phyloP scores from a whole-genome alignment of 2,113 vertebrate genomes.

The Dendropsophus ebraccatus region DNA sequence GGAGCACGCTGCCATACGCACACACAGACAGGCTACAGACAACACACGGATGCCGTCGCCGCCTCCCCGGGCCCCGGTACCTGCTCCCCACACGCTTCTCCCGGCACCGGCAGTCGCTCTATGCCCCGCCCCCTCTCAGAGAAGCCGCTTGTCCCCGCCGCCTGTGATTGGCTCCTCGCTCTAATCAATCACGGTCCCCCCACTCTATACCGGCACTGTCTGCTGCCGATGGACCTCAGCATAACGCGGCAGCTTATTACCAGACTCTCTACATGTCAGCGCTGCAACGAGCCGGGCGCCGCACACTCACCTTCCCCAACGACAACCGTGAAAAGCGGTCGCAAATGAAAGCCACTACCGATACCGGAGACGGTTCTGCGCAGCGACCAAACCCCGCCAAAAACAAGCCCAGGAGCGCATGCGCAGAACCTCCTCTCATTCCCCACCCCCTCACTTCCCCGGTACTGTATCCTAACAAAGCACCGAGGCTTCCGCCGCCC shows the following conservation, averaged over 20 bases:
- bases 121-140: neutral
- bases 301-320: slow-evolving; percentile 64
- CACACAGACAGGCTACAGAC: too few species aligned
- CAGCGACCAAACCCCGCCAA: slow-evolving; percentile 75
- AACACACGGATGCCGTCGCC: neutral
- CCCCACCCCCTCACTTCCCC: neutral
- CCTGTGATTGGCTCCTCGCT: neutral
- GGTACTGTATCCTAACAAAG: too few species aligned
- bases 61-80: neutral
- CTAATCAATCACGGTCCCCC: neutral
- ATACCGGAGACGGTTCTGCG: slow-evolving; percentile 62
- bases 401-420: slow-evolving; percentile 70
- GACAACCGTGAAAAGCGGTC: slow-evolving; percentile 60
- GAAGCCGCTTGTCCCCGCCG: neutral
- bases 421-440: slow-evolving; percentile 62
- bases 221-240: slow-evolving; percentile 62
- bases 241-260: neutral
- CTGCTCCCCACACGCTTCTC: slow-evolving; percentile 17
- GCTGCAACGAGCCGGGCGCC: neutral
- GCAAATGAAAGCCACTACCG: neutral
- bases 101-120: slow-evolving; percentile 18
- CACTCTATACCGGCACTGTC: slow-evolving; percentile 59
- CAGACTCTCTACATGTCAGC: neutral
- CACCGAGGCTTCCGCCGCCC: too few species aligned
- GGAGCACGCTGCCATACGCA: too few species aligned